Base-by-base conservation (phyloP, 2,888 invertebrate genomes). In the Scaptomyza cyrtandrae region DNA sequence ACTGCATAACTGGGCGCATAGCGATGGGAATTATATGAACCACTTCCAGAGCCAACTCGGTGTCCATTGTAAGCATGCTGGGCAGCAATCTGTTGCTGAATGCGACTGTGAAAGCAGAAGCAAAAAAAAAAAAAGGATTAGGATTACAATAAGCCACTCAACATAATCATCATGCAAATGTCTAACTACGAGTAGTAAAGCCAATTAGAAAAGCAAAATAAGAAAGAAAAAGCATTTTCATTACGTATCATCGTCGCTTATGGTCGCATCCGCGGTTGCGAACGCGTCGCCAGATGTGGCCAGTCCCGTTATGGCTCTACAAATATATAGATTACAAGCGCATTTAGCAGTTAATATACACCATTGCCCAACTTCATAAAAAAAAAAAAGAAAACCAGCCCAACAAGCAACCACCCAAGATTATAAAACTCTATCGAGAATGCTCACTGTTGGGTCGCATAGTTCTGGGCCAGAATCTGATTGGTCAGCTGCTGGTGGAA, bases 1-100 rank as follows among this genome's bases (percentile, higher is more conserved):
- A 90, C 92, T 0, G 95, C 94, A 76, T 88, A 92, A 55, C 86
- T 90, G 41, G 92, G 91, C 16, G 89, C 90, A 82, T 91, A 91
- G 27, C 86, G 86, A 45, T 87, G 81, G 1, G 83, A 67, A 52
- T 80, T 76, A 41, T 77, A 76, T 0, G 69, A 71, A 2, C 73
- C 54, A 6, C 67, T 63, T 0, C 65, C 45, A 2, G 66, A 53
- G 1, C 67, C 67, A 13, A 71, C 78, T 7, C 64, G 61, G 16
- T 85, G 69, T 0, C 77, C 66, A 16, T 78, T 80, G 50, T 88
- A 74, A 14, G 86, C 85, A 53, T 90, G 90, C 60, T 91, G 91
- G 6, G 88, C 88, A 43, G 86, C 79, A 45, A 91, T 84, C 73
- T 91, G 91, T 14, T 90, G 86, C 67, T 88, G 90, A 61, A 91